Base-by-base conservation (phyloP, 2,113 vertebrate species). In the Centropristis striata region DNA sequence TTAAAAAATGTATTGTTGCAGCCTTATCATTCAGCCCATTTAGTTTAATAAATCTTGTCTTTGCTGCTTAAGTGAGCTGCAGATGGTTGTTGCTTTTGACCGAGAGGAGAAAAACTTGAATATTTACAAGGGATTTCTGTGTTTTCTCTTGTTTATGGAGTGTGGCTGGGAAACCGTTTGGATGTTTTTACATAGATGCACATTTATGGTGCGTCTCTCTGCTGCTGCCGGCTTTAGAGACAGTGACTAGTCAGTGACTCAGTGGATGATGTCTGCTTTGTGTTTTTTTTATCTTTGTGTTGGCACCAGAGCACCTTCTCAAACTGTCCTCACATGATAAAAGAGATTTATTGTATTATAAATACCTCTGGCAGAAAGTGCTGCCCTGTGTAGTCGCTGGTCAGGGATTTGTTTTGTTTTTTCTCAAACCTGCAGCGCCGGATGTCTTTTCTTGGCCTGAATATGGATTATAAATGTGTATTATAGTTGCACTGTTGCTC, bases 191-290 rank as follows among this genome's bases (percentile, higher is more conserved):
- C 10, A 6, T 16, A 21, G 32, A 59, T 59, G 57, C 20, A 39
- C 32, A 59, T 59, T 59, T 59, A 37, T 39, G 20, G 54, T 20
- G 54, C 20, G 54, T 57, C 53, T 28, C 51, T 54, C 53, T 28
- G 27, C 54, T n/a, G 55, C 55, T n/a, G n/a, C n/a, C 1, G 28
- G 28, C 28, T 37, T 66, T 5, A 32, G 13, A 67, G 51, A 57
- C 67, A 8, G 67, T 55, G 67, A 28, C 23, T n/a, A 23, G 67
- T 28, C 66, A 13, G 37, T 70, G 68, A 71, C 23, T 71, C 68
- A 71, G 21, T 20, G 37, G 18, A 0, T 39, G 47, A 51, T 25
- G 68, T 71, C 68, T 57, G 68, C 39, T 71, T 10, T 32, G 37
- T 71, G 18, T 57, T 32, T 20, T 10, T 39, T 14, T 23, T 6